Base-by-base conservation (phyloP, 2,888 invertebrate genomes). In the Eilema depressum region DNA sequence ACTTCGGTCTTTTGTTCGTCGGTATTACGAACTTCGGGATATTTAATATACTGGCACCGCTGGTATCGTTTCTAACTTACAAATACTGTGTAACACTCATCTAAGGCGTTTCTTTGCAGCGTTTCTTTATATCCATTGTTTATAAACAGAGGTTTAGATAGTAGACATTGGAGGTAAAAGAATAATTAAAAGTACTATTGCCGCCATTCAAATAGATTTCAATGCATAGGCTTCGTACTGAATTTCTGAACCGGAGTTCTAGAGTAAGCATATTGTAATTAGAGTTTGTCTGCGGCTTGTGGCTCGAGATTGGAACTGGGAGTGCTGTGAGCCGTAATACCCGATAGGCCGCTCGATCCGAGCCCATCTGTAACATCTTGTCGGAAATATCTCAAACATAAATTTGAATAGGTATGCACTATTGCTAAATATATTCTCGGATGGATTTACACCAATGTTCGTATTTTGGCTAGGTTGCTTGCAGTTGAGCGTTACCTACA, bases 251-350 rank as follows among this genome's bases (percentile, higher is more conserved):
- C 63, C 64, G 28, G 1, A 20, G 62, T 68, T 59, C 47, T 28
- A 33, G 47, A 69, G 59, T 63, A 66, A 63, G 72, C 69, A 66
- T 72, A 72, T 72, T 69, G 72, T 72, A 72, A 72, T 69, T 72
- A 72, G 65, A 72, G 63, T 69, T 68, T 69, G 68, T 57, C 68
- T 68, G 69, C 66, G 62, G 69, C 62, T 59, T 69, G 69, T 59
- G 65, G 63, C 33, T 12, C 63, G 20, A 59, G 62, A 72, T 66
- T 72, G 59, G 25, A 68, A 72, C 65, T 62, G 63, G n/a, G 65
- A 65, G 23, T 60, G 25, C 64, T 53, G 61, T 62, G 41, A 62
- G 62, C 66, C 28, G 62, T 57, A 70, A 66, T 53, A 53, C 30
- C 30, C 69, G 26, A 70, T 62, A 57, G 65, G 62, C 61, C 25